Evolutionary conservation across 2,113 vertebrate species (phyloP).

Genomic region (Erpornis zantholeuca): DNA sequence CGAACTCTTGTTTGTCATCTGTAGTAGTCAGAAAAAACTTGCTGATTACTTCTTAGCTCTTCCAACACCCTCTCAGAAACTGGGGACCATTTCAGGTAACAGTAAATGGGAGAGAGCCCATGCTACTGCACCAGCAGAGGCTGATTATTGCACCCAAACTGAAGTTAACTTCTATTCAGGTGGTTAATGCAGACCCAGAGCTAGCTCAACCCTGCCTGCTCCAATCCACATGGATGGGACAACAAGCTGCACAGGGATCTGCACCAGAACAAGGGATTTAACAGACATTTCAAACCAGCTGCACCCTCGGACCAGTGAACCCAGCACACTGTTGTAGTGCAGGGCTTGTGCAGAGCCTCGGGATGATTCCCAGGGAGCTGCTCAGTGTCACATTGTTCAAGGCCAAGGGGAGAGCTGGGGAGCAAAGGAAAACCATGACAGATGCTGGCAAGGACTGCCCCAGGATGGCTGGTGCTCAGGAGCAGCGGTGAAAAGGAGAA

Average conservation of each 20-base stretch:
- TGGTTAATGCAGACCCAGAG: neutral
- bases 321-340: rapidly evolving
- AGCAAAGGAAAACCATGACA: neutral
- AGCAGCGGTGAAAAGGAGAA: neutral
- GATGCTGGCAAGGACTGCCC: neutral
- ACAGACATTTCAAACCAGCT: neutral
- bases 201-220: neutral
- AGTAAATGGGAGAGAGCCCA: neutral
- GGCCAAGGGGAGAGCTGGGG: neutral
- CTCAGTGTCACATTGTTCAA: neutral
- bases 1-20: neutral
- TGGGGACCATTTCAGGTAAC: neutral
- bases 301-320: neutral
- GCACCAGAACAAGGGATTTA: neutral
- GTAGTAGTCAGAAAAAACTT: neutral
- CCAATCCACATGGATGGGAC: neutral
- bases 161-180: neutral
- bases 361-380: neutral
- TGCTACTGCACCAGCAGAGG: neutral
- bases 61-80: neutral
- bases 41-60: neutral
- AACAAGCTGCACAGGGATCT: neutral
- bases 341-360: neutral
- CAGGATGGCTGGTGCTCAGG: neutral
- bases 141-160: neutral